These are phyloP conservation scores for Syritta pipiens DNA, from an alignment of 2,888 invertebrate genomes.

Conservation along the genomic window DNA sequence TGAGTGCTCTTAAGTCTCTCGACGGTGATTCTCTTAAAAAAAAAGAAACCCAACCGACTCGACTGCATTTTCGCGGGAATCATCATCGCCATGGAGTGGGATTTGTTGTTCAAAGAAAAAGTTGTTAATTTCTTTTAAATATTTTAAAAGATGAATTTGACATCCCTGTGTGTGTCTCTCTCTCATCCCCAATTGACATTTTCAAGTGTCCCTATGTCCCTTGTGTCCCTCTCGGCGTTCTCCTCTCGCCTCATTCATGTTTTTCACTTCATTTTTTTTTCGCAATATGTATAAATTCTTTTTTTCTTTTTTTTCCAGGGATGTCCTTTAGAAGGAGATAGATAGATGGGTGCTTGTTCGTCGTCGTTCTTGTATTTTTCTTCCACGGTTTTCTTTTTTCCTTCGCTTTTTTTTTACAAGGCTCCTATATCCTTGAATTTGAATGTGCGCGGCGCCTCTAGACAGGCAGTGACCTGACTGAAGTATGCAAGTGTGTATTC, in stretches of 20 bases:
- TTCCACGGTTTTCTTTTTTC: conserved; percentile 5
- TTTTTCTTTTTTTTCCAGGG: neutral
- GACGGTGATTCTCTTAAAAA: conserved; percentile 6
- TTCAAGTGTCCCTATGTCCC: neutral
- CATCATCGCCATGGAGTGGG: neutral
- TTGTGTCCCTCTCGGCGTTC: neutral
- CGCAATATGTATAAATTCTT: conserved; percentile 5
- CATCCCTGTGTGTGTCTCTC: too few species aligned
- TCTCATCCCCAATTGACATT: too few species aligned
- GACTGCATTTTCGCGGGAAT: conserved; percentile 31
- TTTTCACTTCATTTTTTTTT: conserved; percentile 5
- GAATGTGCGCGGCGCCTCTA: conserved; percentile 69
- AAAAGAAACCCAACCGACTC: neutral
- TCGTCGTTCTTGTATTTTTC: conserved; percentile 39
- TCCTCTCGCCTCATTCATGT: neutral
- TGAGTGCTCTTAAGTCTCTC: neutral
- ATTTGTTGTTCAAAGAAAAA: conserved; percentile 1
- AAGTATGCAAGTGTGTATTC: conserved; percentile 69
- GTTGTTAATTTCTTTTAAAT: neutral
- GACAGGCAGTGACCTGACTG: conserved; percentile 69
- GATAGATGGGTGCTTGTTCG: conserved; percentile 23
- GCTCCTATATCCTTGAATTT: conserved; percentile 69
- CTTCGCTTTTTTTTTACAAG: conserved; percentile 46
- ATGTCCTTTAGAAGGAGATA: conserved; percentile 61
- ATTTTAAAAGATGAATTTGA: too few species aligned